These are phyloP conservation scores for Camelus dromedarius DNA, from an alignment of 2,113 vertebrate genomes.

Conservation along the genomic window DNA sequence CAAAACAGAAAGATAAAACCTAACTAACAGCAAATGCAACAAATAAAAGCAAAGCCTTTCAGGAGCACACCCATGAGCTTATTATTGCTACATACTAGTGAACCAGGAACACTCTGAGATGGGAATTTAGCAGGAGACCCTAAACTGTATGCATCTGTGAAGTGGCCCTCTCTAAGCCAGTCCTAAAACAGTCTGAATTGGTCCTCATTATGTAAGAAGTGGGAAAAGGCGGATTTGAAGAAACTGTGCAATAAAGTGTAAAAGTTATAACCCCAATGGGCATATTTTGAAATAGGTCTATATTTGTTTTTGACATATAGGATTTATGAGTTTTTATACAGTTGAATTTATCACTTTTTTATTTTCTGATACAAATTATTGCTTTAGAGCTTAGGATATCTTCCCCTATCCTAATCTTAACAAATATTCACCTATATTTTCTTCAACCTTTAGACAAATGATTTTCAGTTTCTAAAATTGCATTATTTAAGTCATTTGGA, in stretches of 20 bases:
- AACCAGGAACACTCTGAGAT: not conserved
- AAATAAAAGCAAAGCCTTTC: not conserved
- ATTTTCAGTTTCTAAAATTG: conserved; percentile 20
- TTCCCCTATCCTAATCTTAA: not conserved
- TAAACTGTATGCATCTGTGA: not conserved
- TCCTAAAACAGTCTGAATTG: not conserved
- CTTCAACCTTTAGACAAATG: not conserved
- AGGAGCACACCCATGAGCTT: not conserved
- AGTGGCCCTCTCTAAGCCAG: not conserved
- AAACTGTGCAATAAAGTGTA: not conserved
- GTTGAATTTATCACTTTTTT: not conserved
- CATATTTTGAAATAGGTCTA: not conserved
- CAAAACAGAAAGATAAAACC: not conserved
- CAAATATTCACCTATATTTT: not conserved
- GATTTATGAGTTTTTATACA: not conserved
- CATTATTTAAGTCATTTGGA: not conserved
- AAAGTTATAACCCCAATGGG: not conserved
- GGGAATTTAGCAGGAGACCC: not conserved
- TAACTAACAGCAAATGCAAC: not conserved
- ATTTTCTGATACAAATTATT: not conserved
- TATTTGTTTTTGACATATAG: not conserved
- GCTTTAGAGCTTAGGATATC: not conserved
- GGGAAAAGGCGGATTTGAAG: not conserved
- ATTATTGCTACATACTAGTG: not conserved
- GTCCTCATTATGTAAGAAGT: not conserved